Base-by-base conservation (phyloP, 1,140 invertebrate genomes). In the Zelostemma sp. region DNA sequence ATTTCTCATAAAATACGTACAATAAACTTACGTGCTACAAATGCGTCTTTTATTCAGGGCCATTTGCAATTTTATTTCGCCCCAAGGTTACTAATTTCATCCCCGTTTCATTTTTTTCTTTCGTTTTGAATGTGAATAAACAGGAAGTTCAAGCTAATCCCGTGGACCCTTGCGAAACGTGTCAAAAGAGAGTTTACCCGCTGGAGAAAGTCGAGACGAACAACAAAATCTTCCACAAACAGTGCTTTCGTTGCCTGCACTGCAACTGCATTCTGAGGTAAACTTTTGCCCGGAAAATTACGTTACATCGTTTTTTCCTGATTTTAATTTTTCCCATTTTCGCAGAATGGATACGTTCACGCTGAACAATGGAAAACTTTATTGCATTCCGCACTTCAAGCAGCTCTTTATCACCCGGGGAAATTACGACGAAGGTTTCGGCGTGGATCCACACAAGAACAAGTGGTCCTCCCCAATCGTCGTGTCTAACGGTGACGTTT, bases 401-500 rank as follows among this genome's bases (percentile, higher is more conserved):
- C 92, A 93, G 77, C 85, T 93, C 1, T 94, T 94, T 78, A 93
- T 92, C 73, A 88, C 91, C n/a, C 92, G 93, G 83, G 93, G 93
- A 33, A 94, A 94, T 83, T 94, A 95, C 79, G 93, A 95, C 72
- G 92, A 93, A 76, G 93, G 91, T 15, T 94, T 94, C 78, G 89
- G 89, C 15, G 80, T 88, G 1, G 87, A 89, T 73, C 89, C 89
- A 46, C 89, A 90, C 70, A 90, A 90, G 79, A 87, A 89, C 61
- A 90, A 90, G 77, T 90, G 89, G 89, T 63, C 80, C 40, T 55
- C 60, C 15, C 75, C 81, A 12, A 81, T 84, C 53, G 71, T 75
- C 1, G 76, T 85, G 4, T 76, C 80, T 8, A 84, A 85, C 47
- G 82, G 80, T 46, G 79, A 83, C 43, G 75, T 80, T 43, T 83